phyloP scores from a whole-genome alignment of 2,888 invertebrate genomes.

The Oscheius sp. region DNA sequence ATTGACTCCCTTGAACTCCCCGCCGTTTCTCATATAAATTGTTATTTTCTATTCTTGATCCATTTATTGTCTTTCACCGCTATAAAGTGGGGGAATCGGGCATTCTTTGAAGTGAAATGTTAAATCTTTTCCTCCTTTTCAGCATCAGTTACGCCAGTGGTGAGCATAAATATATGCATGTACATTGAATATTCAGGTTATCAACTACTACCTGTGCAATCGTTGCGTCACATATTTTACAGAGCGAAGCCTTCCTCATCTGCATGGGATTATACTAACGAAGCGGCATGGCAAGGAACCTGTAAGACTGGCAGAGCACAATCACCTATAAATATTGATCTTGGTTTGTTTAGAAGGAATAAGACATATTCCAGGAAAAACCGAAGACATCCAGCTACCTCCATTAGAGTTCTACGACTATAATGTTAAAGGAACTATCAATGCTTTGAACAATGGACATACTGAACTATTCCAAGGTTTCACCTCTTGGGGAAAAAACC shows the following conservation, averaged over 20 bases:
- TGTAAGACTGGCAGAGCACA: constrained; percentile 13
- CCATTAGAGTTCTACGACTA: constrained; percentile 22
- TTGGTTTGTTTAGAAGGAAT: not conserved
- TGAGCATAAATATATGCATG: not conserved
- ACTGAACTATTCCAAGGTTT: constrained; percentile 27
- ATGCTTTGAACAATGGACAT: constrained; percentile 24
- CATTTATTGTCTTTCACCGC: not conserved
- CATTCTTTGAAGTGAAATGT: not conserved
- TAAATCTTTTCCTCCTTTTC: not conserved
- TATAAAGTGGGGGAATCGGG: not conserved
- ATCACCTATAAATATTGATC: constrained; percentile 19
- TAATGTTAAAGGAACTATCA: constrained; percentile 10
- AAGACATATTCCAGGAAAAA: not conserved
- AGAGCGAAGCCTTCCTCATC: too few species aligned
- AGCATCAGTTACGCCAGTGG: not conserved
- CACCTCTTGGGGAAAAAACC: constrained; percentile 22
- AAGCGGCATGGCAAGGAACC: not conserved
- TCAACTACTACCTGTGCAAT: not conserved
- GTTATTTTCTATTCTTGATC: not conserved
- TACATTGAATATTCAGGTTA: not conserved
- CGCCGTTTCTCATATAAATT: not conserved
- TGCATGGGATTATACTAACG: constrained; percentile 3
- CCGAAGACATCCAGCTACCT: not conserved
- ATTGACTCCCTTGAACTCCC: too few species aligned
- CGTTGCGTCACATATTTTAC: not conserved